Evolutionary conservation across 2,888 invertebrate genomes (phyloP).

Genomic region (Protonemura montana): DNA sequence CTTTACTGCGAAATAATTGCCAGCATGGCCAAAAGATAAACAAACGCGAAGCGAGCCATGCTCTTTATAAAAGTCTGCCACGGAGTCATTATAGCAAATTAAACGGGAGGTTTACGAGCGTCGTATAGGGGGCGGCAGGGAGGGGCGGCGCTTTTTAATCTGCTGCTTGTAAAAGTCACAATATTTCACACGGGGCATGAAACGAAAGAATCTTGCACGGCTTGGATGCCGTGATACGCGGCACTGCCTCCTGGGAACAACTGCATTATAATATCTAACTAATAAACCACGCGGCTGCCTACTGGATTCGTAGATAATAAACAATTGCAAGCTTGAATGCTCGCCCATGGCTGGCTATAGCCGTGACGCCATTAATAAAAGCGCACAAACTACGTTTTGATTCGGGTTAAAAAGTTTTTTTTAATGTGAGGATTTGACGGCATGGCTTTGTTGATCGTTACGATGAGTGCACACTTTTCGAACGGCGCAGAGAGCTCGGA

Average conservation of each 20-base stretch:
- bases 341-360: background rate
- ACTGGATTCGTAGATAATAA: background rate
- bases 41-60: conserved; percentile 33
- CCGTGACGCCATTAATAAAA: conserved; percentile 40
- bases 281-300: conserved; percentile 20
- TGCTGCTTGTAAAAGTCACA: conserved; percentile 25
- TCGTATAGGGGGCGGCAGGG: background rate
- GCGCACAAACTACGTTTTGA: conserved; percentile 43
- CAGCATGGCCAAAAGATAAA: conserved; percentile 41
- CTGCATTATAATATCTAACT: conserved; percentile 16
- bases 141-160: conserved; percentile 33
- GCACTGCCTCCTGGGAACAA: conserved; percentile 2
- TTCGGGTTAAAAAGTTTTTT: conserved; percentile 12
- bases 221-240: background rate
- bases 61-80: conserved; percentile 47
- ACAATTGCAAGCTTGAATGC: conserved; percentile 4
- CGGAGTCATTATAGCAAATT: conserved; percentile 48
- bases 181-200: conserved; percentile 21
- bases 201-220: conserved; percentile 33
- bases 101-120: conserved; percentile 46
- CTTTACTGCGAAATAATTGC: conserved; percentile 36
- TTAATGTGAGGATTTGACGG: background rate
- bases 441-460: background rate
- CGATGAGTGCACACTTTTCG: background rate
- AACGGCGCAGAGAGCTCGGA: background rate